phyloP scores from a whole-genome alignment of 2,113 vertebrate genomes.

The Cariama cristata region DNA sequence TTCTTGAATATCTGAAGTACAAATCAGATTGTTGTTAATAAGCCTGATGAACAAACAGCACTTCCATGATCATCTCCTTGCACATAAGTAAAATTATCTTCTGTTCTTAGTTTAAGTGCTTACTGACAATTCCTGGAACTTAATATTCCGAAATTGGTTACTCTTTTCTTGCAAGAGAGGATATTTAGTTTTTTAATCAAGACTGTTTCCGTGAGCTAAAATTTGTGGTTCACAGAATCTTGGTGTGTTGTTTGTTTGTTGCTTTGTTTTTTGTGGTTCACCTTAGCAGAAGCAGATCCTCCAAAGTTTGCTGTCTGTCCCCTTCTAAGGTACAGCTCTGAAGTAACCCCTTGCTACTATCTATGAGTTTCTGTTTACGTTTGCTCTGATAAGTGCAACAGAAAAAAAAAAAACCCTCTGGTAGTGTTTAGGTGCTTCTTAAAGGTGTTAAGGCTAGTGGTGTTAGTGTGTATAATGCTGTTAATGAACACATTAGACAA shows the following conservation, averaged over 20 bases:
- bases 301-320: not conserved
- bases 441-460: not conserved
- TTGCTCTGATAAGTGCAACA: not conserved
- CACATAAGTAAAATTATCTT: not conserved
- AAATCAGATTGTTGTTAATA: not conserved
- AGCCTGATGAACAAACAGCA: not conserved
- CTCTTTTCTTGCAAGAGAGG: not conserved
- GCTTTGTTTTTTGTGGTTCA: not conserved
- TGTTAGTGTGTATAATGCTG: not conserved
- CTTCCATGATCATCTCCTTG: not conserved
- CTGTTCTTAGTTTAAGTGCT: not conserved
- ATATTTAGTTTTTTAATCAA: not conserved
- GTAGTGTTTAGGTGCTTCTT: not conserved
- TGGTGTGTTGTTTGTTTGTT: not conserved
- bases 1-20: not conserved
- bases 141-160: not conserved
- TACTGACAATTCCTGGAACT: not conserved
- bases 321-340: rapidly evolving
- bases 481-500: not conserved
- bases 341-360: not conserved
- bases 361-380: not conserved
- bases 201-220: not conserved
- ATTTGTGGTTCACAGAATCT: not conserved
- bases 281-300: not conserved
- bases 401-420: not conserved